phyloP scores from a whole-genome alignment of 2,797 vertebrate genomes.

The Pangasius djambal region DNA sequence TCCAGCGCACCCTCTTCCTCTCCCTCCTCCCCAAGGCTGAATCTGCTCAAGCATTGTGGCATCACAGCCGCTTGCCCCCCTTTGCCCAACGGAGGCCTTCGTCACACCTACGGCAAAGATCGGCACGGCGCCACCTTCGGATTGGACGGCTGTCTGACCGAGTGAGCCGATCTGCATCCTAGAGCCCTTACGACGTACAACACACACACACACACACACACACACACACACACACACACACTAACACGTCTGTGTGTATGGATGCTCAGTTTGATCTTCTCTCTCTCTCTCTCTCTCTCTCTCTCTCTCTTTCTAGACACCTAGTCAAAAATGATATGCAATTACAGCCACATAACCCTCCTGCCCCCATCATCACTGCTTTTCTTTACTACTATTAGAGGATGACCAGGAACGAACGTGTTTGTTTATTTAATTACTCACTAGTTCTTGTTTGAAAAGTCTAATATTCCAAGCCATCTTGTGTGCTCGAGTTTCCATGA shows the following conservation, averaged over 20 bases:
- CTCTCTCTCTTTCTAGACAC: conserved; percentile 31
- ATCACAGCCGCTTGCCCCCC: conserved; percentile 86
- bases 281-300: background rate
- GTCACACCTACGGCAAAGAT: conserved; percentile 81
- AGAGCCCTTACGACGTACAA: background rate
- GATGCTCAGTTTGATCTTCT: conserved; percentile 52
- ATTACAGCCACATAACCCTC: conserved; percentile 54
- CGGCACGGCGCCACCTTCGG: conserved; percentile 80
- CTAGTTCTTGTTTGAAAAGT: conserved; percentile 28
- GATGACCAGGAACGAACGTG: conserved; percentile 41
- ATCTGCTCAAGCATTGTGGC: conserved; percentile 93
- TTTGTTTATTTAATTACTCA: conserved; percentile 43
- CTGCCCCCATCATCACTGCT: conserved; percentile 19
- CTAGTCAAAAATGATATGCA: conserved; percentile 59
- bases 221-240: conserved; percentile 9
- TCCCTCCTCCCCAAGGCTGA: conserved; percentile 78
- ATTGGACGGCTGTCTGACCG: conserved; percentile 94
- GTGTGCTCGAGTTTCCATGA: conserved; percentile 37
- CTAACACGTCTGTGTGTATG: conserved; percentile 2
- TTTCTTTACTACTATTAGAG: conserved; percentile 23
- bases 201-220: conserved; percentile 18
- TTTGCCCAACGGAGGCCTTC: conserved; percentile 85
- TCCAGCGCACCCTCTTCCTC: conserved; percentile 65
- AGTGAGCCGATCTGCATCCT: conserved; percentile 68
- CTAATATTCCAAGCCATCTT: conserved; percentile 54